These are phyloP conservation scores for Phrixothrix hirtus DNA, from an alignment of 2,888 invertebrate genomes.

Conservation along the genomic window DNA sequence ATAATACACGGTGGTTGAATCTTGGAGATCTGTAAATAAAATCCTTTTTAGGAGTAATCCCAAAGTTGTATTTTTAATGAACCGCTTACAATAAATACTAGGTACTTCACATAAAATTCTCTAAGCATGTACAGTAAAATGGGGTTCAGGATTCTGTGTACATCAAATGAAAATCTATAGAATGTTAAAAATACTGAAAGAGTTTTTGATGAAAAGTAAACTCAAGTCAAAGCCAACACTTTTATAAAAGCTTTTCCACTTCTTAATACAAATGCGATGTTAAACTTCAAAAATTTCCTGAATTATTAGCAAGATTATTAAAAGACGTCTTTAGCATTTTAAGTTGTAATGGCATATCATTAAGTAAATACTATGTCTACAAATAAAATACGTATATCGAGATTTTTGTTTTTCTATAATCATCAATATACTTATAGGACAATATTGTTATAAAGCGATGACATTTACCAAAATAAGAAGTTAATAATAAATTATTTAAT, in stretches of 20 bases:
- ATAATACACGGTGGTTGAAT: background rate
- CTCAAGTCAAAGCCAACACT: slow-evolving; percentile 15
- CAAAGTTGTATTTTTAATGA: background rate
- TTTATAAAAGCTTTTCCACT: slow-evolving; percentile 9
- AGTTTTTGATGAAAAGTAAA: slow-evolving; percentile 19
- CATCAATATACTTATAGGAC: too few species aligned
- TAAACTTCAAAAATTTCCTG: too few species aligned
- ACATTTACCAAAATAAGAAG: too few species aligned
- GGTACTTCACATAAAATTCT: background rate
- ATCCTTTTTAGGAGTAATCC: background rate
- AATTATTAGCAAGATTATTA: too few species aligned
- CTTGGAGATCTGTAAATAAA: background rate
- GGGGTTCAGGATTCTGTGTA: slow-evolving; percentile 6
- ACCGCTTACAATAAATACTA: background rate
- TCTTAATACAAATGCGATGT: slow-evolving; percentile 11
- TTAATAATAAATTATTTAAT: too few species aligned
- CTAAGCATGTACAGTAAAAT: background rate
- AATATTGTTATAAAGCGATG: too few species aligned
- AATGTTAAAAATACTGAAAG: slow-evolving; percentile 5
- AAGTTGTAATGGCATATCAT: too few species aligned
- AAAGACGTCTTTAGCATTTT: too few species aligned
- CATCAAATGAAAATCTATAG: slow-evolving; percentile 11
- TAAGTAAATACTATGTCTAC: too few species aligned
- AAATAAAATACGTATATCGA: too few species aligned
- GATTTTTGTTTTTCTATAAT: too few species aligned